Evolutionary conservation across 2,113 vertebrate genomes (phyloP).

Genomic region (Brevimyrus niger): DNA sequence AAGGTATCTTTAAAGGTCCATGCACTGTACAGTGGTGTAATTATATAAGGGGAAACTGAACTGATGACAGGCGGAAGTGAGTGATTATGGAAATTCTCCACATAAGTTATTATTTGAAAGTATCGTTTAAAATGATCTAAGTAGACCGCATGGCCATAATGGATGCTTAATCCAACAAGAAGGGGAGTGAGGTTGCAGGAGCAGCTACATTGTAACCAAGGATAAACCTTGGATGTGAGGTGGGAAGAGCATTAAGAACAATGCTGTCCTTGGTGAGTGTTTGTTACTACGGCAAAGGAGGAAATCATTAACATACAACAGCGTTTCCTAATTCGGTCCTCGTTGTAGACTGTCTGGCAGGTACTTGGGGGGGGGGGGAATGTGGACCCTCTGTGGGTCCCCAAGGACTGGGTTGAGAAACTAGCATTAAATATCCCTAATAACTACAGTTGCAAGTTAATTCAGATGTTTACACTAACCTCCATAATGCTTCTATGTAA

Average conservation of each 20-base stretch:
- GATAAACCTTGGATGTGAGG: background rate
- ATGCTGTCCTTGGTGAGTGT: background rate
- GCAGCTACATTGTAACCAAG: background rate
- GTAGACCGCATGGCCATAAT: background rate
- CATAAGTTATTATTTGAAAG: background rate
- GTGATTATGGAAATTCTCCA: background rate
- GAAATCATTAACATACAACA: background rate
- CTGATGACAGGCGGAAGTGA: background rate
- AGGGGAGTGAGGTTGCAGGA: background rate
- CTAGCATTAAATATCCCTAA: background rate
- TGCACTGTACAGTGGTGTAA: conserved; percentile 9
- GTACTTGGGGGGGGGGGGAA: background rate
- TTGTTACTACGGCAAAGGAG: background rate
- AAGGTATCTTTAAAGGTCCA: conserved; percentile 37
- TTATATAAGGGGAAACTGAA: too few species aligned
- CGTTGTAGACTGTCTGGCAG: background rate
- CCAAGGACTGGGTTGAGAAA: background rate
- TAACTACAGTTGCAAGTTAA: background rate
- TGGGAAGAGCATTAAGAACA: background rate
- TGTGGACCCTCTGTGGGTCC: background rate
- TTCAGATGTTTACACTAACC: background rate
- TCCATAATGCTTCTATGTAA: background rate
- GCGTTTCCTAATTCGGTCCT: background rate
- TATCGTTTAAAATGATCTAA: background rate
- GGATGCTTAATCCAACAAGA: background rate